phyloP scores from a whole-genome alignment of 2,888 invertebrate species.

The Orthonevra nobilis region DNA sequence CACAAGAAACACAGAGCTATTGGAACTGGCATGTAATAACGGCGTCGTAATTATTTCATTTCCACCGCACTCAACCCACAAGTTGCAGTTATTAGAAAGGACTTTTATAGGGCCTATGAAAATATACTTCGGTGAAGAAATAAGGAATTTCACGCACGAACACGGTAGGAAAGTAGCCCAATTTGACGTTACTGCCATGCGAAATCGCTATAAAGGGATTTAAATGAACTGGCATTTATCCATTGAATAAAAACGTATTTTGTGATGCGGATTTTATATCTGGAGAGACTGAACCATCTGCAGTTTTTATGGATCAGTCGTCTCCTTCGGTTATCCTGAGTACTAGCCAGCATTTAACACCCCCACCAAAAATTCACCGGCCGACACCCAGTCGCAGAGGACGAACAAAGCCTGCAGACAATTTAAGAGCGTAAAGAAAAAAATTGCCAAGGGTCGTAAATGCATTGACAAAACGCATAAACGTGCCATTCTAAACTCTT shows the following conservation, averaged over 20 bases:
- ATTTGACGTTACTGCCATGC: slow-evolving; percentile 34
- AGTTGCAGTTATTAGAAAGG: slow-evolving; percentile 50
- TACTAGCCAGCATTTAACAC: slow-evolving; percentile 32
- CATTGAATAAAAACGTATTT: slow-evolving; percentile 55
- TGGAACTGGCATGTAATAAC: slow-evolving; percentile 44
- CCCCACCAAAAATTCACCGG: slow-evolving; percentile 34
- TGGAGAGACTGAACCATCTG: neutral
- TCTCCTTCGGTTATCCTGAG: slow-evolving; percentile 17
- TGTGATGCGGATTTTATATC: slow-evolving; percentile 57
- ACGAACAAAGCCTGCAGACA: slow-evolving; percentile 39
- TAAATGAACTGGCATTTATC: slow-evolving; percentile 54
- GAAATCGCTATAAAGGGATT: slow-evolving; percentile 46
- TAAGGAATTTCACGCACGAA: slow-evolving; percentile 44
- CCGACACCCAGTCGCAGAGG: slow-evolving; percentile 35
- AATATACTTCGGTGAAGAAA: slow-evolving; percentile 55
- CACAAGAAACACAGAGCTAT: slow-evolving; percentile 54
- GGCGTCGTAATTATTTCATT: slow-evolving; percentile 51
- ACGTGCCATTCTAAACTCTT: slow-evolving; percentile 12
- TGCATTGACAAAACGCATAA: slow-evolving; percentile 20
- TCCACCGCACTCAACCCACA: slow-evolving; percentile 49
- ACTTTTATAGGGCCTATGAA: slow-evolving; percentile 64
- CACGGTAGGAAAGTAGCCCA: slow-evolving; percentile 40
- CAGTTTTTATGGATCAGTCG: too few species aligned
- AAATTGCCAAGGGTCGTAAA: slow-evolving; percentile 12
- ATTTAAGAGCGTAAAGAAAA: slow-evolving; percentile 15